phyloP scores from a whole-genome alignment of 1,140 invertebrate species.

The Papilio glaucus region DNA sequence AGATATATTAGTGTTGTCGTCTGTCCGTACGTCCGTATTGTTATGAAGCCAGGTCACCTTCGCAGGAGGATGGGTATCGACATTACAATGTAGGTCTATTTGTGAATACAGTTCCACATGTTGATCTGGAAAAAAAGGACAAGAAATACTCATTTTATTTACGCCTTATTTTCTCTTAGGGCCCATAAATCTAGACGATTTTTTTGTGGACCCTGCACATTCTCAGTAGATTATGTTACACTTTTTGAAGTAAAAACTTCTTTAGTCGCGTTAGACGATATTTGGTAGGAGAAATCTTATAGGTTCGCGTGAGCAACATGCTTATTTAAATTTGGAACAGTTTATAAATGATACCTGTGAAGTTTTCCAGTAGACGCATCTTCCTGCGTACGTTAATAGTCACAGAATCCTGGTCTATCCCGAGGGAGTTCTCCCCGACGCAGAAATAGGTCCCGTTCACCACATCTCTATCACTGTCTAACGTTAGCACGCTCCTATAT shows the following conservation, averaged over 20 bases:
- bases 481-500: slow-evolving; percentile 59
- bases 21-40: slow-evolving; percentile 44
- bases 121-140: slow-evolving; percentile 57
- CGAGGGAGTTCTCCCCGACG: slow-evolving; percentile 66
- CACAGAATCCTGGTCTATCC: slow-evolving; percentile 59
- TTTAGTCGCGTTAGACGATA: no score
- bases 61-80: slow-evolving; percentile 55
- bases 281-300: no score
- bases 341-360: slow-evolving; percentile 52
- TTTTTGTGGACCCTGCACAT: no score
- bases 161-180: no score
- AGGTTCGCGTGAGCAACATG: no score
- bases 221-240: no score
- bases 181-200: no score
- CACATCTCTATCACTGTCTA: slow-evolving; percentile 54
- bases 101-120: slow-evolving; percentile 64
- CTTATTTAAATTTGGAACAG: no score
- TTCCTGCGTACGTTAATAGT: slow-evolving; percentile 55
- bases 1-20: slow-evolving; percentile 48
- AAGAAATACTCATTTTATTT: no score
- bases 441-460: slow-evolving; percentile 68
- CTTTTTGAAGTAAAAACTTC: no score
- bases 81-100: slow-evolving; percentile 55
- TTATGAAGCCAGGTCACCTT: slow-evolving; percentile 66
- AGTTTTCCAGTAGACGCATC: slow-evolving; percentile 58